Percentiles rank a stretch among this genome's conserved stretches.
These are phyloP conservation scores for Prosapia bicincta DNA, from an alignment of 2,888 invertebrate genomes.

Conservation along the genomic window DNA sequence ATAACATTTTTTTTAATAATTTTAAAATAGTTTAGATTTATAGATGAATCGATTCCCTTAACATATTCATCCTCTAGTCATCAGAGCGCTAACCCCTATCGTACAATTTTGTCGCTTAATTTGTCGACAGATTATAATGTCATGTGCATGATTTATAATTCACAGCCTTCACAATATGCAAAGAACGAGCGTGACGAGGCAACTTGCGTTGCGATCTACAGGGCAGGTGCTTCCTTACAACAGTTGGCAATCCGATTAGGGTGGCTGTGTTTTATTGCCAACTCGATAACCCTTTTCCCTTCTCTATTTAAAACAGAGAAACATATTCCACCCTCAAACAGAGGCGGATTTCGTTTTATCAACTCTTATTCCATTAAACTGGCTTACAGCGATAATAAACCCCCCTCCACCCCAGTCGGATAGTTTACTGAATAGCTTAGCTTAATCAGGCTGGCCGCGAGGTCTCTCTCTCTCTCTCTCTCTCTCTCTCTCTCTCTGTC, in stretches of 20 bases:
- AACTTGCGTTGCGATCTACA: slow-evolving; percentile 13
- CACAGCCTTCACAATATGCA: slow-evolving; percentile 25
- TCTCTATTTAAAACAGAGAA: background rate
- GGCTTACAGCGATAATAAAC: background rate
- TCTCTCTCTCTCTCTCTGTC: no score
- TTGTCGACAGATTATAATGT: background rate
- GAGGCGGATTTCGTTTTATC: background rate
- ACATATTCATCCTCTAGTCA: slow-evolving; percentile 42
- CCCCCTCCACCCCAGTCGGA: background rate
- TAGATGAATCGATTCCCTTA: no score
- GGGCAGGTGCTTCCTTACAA: slow-evolving; percentile 26
- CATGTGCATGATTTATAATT: background rate
- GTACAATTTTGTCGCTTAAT: background rate
- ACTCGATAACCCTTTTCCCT: background rate
- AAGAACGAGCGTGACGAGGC: slow-evolving; percentile 20
- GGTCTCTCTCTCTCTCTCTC: no score
- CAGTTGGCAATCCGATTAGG: slow-evolving; percentile 2
- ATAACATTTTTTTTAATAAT: no score
- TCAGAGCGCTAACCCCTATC: no score
- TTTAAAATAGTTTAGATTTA: no score
- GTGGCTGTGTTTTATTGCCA: background rate
- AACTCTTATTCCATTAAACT: background rate
- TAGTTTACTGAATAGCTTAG: no score
- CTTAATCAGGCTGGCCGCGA: no score
- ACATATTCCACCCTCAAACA: background rate